Evolutionary conservation across 2,888 invertebrate species (phyloP), one percentile per base, ranked within the genome.

Genomic region (Tinea pellionella): DNA sequence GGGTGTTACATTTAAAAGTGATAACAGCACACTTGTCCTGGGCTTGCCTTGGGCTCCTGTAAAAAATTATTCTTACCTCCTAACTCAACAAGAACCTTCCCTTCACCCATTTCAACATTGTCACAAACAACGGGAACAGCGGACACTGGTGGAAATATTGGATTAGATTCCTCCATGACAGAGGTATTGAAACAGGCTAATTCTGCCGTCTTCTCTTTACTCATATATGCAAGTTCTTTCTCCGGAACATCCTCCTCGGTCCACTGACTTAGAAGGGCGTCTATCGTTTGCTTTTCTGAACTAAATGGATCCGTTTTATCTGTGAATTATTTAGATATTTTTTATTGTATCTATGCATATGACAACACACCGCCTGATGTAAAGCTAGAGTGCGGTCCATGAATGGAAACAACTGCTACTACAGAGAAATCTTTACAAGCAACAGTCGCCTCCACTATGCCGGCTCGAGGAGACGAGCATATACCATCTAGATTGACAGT

Each of bases 241-340:
- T 76, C 78, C 0, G 86, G 86, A 0, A 80, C 67, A 4, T 86
- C 88, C 30, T 88, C 88, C 61, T 88, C 88, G 0, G 75, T 78
- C 88, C 88, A 88, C 65, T 88, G 88, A 65, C 82, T 84, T 59
- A 88, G 77, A 0, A 88, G 69, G 0, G 74, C 77, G 62, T 82
- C 84, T 18, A 88, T 85, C 8, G 86, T 84, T 65, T 78, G 75
- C 42, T 84, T 76, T 41, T 86, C 87, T 61, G 77, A 78, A 65
- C 70, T 77, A 61, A 86, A 87, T 0, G 78, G 78, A 55, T 87
- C 86, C 0, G 67, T 65, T 75, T 80, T 85, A n/a, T 86, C 85
- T 83, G 72, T 42, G 59, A 66, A 30, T 30, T 30, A 30, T 30
- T 30, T 7, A 30, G 4, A 30, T 30, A 30, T 30, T 30, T 30